Percentiles rank a stretch among this genome's conserved stretches.
phyloP scores from a whole-genome alignment of 1,140 invertebrate species.

The Ptiloglossa arizonensis region DNA sequence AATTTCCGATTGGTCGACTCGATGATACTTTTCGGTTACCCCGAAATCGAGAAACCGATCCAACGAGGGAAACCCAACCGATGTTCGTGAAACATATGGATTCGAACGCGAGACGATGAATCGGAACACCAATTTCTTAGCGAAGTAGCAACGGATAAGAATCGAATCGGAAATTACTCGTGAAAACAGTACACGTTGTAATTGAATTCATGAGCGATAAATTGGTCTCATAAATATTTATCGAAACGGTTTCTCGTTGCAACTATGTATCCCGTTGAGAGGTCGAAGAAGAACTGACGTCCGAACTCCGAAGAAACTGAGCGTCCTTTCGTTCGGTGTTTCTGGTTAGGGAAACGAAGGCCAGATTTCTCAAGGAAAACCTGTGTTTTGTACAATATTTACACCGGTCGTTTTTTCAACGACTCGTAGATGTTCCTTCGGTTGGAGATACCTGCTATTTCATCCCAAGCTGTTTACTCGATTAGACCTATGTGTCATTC shows the following conservation, averaged over 20 bases:
- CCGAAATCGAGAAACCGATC: not conserved
- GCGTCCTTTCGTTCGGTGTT: not conserved
- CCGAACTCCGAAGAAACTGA: not conserved
- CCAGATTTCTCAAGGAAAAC: not conserved
- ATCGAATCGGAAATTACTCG: not conserved
- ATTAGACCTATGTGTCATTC: too few species aligned
- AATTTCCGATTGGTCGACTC: not conserved
- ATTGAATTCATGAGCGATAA: constrained; percentile 29
- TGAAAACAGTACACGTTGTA: constrained; percentile 2
- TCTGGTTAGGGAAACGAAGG: not conserved
- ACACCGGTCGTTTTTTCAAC: too few species aligned
- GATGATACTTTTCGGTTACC: not conserved
- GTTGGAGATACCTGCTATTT: too few species aligned
- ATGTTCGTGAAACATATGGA: not conserved
- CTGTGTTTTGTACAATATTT: not conserved
- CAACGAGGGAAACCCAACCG: not conserved
- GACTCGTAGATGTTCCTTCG: too few species aligned
- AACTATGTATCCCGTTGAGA: not conserved
- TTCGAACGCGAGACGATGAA: not conserved
- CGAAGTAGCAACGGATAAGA: not conserved
- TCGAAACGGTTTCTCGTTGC: not conserved
- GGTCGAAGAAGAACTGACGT: not conserved
- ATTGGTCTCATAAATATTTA: constrained; percentile 35
- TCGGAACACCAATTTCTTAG: not conserved
- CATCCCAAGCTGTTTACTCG: too few species aligned